These are phyloP conservation scores for Apeira syringaria DNA, from an alignment of 2,888 invertebrate species.

Conservation along the genomic window DNA sequence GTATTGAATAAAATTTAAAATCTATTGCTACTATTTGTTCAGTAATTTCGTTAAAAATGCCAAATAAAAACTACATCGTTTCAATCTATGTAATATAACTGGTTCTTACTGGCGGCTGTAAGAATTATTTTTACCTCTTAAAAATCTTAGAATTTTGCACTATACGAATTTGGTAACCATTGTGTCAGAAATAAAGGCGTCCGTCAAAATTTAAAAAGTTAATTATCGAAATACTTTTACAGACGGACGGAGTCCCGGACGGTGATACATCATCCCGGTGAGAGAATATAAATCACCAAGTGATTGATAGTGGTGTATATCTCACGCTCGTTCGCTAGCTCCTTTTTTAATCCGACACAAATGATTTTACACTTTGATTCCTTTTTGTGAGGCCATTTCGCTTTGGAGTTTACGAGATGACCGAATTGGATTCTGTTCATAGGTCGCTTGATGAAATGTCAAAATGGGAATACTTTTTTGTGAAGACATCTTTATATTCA, in stretches of 20 bases:
- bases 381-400: conserved; percentile 71
- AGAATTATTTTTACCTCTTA: too few relatives aligned
- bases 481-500: conserved; percentile 25
- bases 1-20: neutral
- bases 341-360: conserved; percentile 81
- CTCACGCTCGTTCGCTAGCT: conserved; percentile 77
- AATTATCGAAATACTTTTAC: conserved; percentile 78
- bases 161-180: conserved; percentile 22
- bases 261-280: conserved; percentile 75
- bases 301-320: conserved; percentile 80
- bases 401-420: conserved; percentile 58
- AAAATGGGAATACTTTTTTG: conserved; percentile 23
- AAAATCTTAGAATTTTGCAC: conserved; percentile 27
- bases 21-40: neutral
- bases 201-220: conserved; percentile 81
- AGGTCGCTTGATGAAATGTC: conserved; percentile 22
- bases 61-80: neutral
- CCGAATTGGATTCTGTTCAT: conserved; percentile 36
- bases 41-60: conserved; percentile 1
- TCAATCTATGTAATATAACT: conserved; percentile 2
- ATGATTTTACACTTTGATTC: conserved; percentile 79
- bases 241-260: conserved; percentile 49
- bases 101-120: conserved; percentile 1
- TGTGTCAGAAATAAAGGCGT: conserved; percentile 64
- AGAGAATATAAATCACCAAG: conserved; percentile 77